Evolutionary conservation across 2,797 vertebrate genomes (phyloP).

Genomic region (Alauda arvensis): DNA sequence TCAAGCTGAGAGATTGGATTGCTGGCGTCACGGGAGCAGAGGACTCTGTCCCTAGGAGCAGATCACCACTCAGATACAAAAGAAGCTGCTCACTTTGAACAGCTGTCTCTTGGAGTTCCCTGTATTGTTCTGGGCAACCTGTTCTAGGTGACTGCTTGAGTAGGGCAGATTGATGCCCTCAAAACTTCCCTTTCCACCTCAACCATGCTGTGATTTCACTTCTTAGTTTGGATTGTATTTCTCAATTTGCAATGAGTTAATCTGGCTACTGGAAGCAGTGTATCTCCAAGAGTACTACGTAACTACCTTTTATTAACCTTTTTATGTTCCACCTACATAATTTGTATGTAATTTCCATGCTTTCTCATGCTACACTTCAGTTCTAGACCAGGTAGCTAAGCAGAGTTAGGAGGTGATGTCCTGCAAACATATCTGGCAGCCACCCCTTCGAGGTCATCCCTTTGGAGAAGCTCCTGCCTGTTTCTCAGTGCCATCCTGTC

Average conservation of each 20-base stretch:
- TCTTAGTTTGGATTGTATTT: not conserved
- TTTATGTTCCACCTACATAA: not conserved
- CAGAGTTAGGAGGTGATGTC: not conserved
- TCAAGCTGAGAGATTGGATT: not conserved
- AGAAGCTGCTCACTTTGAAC: not conserved
- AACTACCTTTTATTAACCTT: not conserved
- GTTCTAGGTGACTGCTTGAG: not conserved
- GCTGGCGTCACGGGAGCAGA: not conserved
- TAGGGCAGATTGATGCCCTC: fast-evolving
- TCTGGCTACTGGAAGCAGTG: not conserved
- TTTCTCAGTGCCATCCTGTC: constrained; percentile 14
- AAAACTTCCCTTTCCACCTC: not conserved
- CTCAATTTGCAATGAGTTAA: not conserved
- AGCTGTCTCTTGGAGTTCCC: not conserved
- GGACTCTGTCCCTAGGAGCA: not conserved
- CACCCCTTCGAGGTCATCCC: not conserved
- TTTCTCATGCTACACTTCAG: not conserved
- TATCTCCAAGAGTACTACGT: not conserved
- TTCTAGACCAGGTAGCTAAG: not conserved
- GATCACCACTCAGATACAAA: not conserved
- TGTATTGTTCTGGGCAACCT: not conserved
- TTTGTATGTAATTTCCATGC: not conserved
- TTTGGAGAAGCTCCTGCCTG: not conserved
- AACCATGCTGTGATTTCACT: not conserved
- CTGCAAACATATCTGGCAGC: not conserved